Base-by-base conservation (phyloP, 2,113 vertebrate species). In the Cacatua alba region DNA sequence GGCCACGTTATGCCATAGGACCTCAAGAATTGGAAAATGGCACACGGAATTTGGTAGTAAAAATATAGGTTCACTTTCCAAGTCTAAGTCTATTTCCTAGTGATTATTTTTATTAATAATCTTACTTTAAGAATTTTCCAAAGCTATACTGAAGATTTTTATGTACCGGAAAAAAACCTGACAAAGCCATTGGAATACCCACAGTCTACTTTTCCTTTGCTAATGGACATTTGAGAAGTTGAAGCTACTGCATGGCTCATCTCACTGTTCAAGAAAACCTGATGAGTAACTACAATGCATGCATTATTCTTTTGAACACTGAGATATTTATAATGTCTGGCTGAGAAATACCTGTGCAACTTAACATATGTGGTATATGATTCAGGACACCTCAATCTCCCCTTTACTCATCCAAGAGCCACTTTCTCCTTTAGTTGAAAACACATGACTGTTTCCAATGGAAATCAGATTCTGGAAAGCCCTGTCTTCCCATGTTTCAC, bases 1-100 rank as follows among this genome's bases (percentile, higher is more conserved):
- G 29, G 17, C 21, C 37, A 31, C 4, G 5, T 16, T 11, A 4
- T 25, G 21, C 6, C 17, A 65, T 17, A 74, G 15, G 29, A 6
- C 25, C 74, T 35, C 23, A 62, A 51, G 39, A 43, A 51, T 1
- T 89, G 44, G 23, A 78, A 81, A 91, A 57, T 7, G 2, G 5
- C 26, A 57, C 0, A 0, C 24, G 65, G 8, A 8, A 10, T 83
- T 74, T 74, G 26, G 16, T 62, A 57, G 33, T 31, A 83, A 60
- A 90, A 92, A 20, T 31, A 33, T 5, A 33, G 16, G 13, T 64
- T 79, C 75, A 35, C 6, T 79, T 76, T 86, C 17, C 52, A 68
- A 60, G 67, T 62, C 16, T 41, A 11, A 24, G 26, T 35, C 7
- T 80, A 41, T 88, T 82, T 92, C 4, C 3, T 49, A 69, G 18